A percentile compares a stretch with the other conserved stretches of the same genome.
These are phyloP conservation scores for Toxotes chatareus DNA, from an alignment of 2,113 vertebrate species.

Conservation along the genomic window DNA sequence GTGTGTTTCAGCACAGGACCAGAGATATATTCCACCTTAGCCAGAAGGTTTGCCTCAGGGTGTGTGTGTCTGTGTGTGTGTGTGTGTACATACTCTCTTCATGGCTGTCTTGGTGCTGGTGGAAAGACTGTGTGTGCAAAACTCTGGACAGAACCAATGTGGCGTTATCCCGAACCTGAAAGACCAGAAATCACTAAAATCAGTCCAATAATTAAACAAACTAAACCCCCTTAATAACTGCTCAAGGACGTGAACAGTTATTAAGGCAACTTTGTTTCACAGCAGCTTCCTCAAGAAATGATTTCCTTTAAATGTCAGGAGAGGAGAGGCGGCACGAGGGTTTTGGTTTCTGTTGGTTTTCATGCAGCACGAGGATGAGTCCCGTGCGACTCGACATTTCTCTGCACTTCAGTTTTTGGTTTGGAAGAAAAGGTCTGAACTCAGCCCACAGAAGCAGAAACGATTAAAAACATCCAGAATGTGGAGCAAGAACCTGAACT, in stretches of 20 bases:
- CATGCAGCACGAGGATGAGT: background rate
- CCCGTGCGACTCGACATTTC: conserved; percentile 45
- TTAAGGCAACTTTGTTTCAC: no score
- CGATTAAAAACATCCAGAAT: conserved; percentile 26
- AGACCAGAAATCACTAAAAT: conserved; percentile 21
- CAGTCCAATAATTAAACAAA: no score
- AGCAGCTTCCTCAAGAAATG: no score
- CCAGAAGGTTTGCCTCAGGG: background rate
- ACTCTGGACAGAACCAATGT: conserved; percentile 93
- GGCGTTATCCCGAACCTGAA: conserved; percentile 93
- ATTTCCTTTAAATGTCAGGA: no score
- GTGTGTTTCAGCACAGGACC: no score
- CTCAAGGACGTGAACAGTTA: no score
- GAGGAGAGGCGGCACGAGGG: background rate
- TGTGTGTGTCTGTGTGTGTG: background rate
- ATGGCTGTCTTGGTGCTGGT: conserved; percentile 93
- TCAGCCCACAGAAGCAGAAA: background rate
- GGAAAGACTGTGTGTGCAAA: conserved; percentile 91
- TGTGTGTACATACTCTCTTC: conserved; percentile 89
- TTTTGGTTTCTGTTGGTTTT: conserved; percentile 19
- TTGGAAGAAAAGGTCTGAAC: background rate
- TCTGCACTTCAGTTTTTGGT: background rate
- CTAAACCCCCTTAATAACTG: no score
- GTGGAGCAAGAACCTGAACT: background rate
- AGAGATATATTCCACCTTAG: background rate